Evolutionary conservation across 2,888 invertebrate genomes (phyloP).

Genomic region (Andrena minutula): DNA sequence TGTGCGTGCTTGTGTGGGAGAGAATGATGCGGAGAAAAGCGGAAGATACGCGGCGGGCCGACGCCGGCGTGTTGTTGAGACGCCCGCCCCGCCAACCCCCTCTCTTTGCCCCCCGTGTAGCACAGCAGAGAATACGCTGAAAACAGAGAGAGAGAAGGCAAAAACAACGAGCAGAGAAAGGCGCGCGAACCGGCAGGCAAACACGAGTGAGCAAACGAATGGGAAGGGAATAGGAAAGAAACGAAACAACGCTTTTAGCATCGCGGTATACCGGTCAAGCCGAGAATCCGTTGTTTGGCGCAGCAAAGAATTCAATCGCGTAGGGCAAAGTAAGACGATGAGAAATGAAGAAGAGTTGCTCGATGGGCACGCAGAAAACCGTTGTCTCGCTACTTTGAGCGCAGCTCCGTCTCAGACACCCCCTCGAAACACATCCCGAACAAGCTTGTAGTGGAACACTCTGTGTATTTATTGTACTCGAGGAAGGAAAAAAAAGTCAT

Average conservation of each 20-base stretch:
- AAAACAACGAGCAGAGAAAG: neutral
- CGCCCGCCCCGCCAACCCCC: conserved; percentile 71
- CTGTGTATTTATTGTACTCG: conserved; percentile 72
- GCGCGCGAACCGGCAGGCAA: neutral
- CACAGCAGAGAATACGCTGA: conserved; percentile 38
- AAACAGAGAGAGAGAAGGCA: conserved; percentile 26
- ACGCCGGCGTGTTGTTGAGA: conserved; percentile 80
- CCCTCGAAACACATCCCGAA: conserved; percentile 24
- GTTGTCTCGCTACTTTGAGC: conserved; percentile 49
- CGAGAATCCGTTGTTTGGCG: conserved; percentile 19
- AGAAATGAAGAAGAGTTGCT: neutral
- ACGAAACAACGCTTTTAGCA: conserved; percentile 1
- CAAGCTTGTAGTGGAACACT: conserved; percentile 63
- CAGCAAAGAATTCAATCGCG: neutral
- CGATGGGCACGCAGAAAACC: conserved; percentile 44
- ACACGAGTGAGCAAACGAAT: neutral
- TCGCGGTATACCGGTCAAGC: conserved; percentile 13
- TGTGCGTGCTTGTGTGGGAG: conserved; percentile 14
- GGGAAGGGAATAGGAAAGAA: neutral
- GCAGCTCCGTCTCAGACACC: conserved; percentile 34
- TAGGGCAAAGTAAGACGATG: neutral
- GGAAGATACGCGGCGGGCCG: conserved; percentile 76
- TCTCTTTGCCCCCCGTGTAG: conserved; percentile 58
- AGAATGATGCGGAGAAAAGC: conserved; percentile 27
- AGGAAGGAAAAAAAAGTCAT: conserved; percentile 53